Conservation (phyloP, 1,140 invertebrate genomes). For the Temnothorax longispinosus region DNA sequence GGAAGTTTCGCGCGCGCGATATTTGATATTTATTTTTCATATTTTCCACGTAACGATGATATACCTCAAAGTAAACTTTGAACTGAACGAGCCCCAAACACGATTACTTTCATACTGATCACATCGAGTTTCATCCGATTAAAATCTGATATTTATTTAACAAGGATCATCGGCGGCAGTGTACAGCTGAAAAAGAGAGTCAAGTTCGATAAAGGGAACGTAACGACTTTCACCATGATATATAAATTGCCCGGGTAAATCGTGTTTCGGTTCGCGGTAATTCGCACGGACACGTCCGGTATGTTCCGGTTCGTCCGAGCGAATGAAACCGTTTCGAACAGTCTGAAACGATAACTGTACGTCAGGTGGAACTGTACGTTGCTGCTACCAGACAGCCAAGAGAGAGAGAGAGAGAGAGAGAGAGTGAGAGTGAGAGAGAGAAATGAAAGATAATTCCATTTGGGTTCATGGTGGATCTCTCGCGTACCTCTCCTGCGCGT, state of each 20-base stretch:
- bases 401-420: not conserved
- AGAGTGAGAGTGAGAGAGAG: not conserved
- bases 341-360: slow-evolving; percentile 69
- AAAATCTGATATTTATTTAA: slow-evolving; percentile 54
- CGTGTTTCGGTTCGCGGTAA: slow-evolving; percentile 67
- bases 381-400: slow-evolving; percentile 34
- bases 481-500: slow-evolving; percentile 50
- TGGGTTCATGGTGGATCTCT: slow-evolving; percentile 50
- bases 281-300: slow-evolving; percentile 70
- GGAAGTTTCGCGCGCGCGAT: no score
- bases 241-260: slow-evolving; percentile 70
- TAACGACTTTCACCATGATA: slow-evolving; percentile 52
- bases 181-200: slow-evolving; percentile 1
- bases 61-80: slow-evolving; percentile 10
- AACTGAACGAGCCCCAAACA: not conserved
- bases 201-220: slow-evolving; percentile 40
- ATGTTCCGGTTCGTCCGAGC: slow-evolving; percentile 61
- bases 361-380: slow-evolving; percentile 67
- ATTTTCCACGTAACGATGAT: not conserved
- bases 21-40: slow-evolving; percentile 6
- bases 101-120: not conserved
- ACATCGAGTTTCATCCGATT: slow-evolving; percentile 2
- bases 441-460: slow-evolving; percentile 69
- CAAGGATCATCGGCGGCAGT: slow-evolving; percentile 5
- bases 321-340: slow-evolving; percentile 69